phyloP scores from a whole-genome alignment of 2,113 vertebrate genomes.

The Neolamprologus cancellatus region DNA sequence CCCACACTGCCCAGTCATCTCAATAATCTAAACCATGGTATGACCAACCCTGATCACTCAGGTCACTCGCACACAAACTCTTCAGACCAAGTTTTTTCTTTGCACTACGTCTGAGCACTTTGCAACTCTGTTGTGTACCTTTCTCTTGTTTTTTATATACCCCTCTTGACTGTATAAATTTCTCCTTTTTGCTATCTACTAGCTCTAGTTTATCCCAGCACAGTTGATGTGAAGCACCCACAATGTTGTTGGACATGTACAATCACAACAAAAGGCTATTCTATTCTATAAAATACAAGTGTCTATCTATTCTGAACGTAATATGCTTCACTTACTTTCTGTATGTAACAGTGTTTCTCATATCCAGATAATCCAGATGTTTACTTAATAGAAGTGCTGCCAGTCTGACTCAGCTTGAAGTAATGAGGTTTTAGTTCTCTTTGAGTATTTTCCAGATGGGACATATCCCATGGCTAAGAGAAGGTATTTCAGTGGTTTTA shows the following conservation, averaged over 20 bases:
- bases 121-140: not conserved
- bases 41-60: not conserved
- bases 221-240: not conserved
- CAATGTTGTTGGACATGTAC: not conserved
- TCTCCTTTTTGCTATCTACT: not conserved
- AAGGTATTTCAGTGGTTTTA: not conserved
- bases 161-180: not conserved
- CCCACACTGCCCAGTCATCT: not conserved
- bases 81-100: not conserved
- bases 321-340: not conserved
- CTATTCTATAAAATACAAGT: not conserved
- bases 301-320: not conserved
- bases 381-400: not conserved
- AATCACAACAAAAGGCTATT: not conserved
- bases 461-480: not conserved
- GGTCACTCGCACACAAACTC: not conserved
- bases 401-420: not conserved
- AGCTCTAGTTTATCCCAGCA: not conserved
- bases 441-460: not conserved
- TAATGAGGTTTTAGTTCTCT: not conserved
- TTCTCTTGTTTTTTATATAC: not conserved
- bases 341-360: not conserved
- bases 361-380: not conserved
- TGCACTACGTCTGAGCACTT: not conserved
- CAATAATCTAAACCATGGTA: fast-evolving